Base-by-base conservation (phyloP, 2,888 invertebrate genomes). In the Drosophila tripunctata region DNA sequence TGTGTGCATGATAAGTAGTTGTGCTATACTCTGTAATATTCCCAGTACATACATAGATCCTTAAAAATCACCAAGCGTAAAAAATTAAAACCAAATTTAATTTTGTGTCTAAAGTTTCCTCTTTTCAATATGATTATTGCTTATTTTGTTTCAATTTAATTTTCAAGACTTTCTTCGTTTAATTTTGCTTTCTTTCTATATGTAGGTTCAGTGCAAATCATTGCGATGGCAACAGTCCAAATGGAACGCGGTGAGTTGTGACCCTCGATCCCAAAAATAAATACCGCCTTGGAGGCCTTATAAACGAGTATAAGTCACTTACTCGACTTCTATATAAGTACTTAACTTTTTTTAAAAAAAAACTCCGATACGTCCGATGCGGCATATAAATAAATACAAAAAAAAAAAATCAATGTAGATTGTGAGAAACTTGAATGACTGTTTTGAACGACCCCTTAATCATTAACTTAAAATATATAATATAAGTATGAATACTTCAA, bases 131-230 rank as follows among this genome's bases (percentile, higher is more conserved):
- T 38, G 14, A 43, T 61, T 43, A 22, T 66, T 27, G 12, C 2
- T 51, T 51, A 15, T 67, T 58, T 33, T 75, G n/a, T n/a, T n/a
- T n/a, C n/a, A n/a, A n/a, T n/a, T 67, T 75, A 5, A 61, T 56
- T 72, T 71, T 62, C 36, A 48, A 68, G 58, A 56, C 57, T 66
- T 75, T 80, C 66, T 75, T 80, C 38, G 54, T 79, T 87, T 79
- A 72, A 83, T 85, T n/a, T 84, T 84, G 85, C 72, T 87, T 89
- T 89, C 85, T 86, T 89, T 89, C 86, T 82, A 88, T 82, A 88
- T 89, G 68, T 89, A 91, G 90, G 90, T 91, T 91, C 90, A 91
- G 90, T 90, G 90, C 91, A 76, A 91, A 90, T 88, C 89, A 90
- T 87, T 90, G 87, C 68, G 90, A 89, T 74, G 88, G 78, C 69